These are phyloP conservation scores for Hemiscyllium ocellatum DNA, from an alignment of 2,113 vertebrate genomes.

Conservation along the genomic window DNA sequence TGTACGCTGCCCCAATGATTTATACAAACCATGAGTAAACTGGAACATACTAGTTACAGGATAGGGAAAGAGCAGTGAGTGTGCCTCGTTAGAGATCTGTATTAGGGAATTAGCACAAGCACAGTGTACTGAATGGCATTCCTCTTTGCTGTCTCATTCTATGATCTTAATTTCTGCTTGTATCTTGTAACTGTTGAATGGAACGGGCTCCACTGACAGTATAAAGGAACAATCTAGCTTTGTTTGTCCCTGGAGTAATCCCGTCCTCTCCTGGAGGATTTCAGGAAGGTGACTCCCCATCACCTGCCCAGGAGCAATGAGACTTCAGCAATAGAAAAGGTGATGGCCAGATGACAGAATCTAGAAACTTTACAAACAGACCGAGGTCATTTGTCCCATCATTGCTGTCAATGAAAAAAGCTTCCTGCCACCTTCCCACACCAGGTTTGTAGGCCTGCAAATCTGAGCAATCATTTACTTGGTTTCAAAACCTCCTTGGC, in stretches of 20 bases:
- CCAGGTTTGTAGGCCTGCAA: neutral
- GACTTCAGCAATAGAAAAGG: too few species aligned
- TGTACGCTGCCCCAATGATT: too few species aligned
- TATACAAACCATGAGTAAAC: too few species aligned
- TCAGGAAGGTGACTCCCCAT: too few species aligned
- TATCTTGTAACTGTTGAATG: neutral
- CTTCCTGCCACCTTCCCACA: too few species aligned
- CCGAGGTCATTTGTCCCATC: too few species aligned
- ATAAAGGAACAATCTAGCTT: neutral
- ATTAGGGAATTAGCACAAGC: neutral
- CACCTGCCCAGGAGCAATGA: too few species aligned
- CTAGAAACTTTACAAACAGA: too few species aligned
- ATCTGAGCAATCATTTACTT: neutral
- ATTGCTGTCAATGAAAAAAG: too few species aligned
- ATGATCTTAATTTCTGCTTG: neutral
- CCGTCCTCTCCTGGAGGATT: neutral
- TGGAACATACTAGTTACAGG: too few species aligned
- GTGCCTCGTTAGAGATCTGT: neutral
- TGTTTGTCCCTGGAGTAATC: neutral
- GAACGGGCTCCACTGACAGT: neutral
- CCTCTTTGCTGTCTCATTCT: neutral
- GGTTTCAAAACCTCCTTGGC: neutral
- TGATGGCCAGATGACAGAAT: too few species aligned
- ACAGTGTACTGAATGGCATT: neutral
- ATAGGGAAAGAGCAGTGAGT: neutral